These are phyloP conservation scores for Clarias batrachus DNA, from an alignment of 2,113 vertebrate genomes.

Conservation along the genomic window DNA sequence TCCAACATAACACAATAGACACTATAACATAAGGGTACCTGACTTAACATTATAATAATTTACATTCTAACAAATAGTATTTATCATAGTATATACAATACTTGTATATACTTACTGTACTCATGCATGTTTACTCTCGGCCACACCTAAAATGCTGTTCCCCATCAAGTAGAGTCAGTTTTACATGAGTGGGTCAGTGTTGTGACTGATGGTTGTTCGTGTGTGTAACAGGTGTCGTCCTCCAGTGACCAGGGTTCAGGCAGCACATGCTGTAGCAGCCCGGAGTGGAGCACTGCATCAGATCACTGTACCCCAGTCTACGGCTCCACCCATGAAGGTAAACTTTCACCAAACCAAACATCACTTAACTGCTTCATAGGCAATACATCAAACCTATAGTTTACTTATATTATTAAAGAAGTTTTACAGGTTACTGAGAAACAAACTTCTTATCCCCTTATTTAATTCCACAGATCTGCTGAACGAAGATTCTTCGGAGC, in stretches of 20 bases:
- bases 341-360: constrained; percentile 47
- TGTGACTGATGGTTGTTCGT: constrained; percentile 71
- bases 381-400: background rate
- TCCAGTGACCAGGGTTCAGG: constrained; percentile 81
- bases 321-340: constrained; percentile 79
- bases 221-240: constrained; percentile 78
- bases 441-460: constrained; percentile 16
- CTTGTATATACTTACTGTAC: background rate
- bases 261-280: constrained; percentile 91
- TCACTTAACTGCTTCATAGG: background rate
- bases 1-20: too few relatives aligned
- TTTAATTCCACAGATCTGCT: constrained; percentile 80
- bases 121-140: background rate
- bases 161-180: background rate
- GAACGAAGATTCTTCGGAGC: constrained; percentile 75
- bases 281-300: constrained; percentile 90
- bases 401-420: background rate
- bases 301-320: constrained; percentile 81
- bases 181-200: constrained; percentile 35
- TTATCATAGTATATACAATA: too few relatives aligned
- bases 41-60: background rate
- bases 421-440: background rate
- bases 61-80: background rate
- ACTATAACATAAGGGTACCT: background rate
- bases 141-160: background rate